Evolutionary conservation across 2,797 vertebrate species (phyloP), one percentile per base, ranked within the genome.

Genomic region (Brotula barbata): DNA sequence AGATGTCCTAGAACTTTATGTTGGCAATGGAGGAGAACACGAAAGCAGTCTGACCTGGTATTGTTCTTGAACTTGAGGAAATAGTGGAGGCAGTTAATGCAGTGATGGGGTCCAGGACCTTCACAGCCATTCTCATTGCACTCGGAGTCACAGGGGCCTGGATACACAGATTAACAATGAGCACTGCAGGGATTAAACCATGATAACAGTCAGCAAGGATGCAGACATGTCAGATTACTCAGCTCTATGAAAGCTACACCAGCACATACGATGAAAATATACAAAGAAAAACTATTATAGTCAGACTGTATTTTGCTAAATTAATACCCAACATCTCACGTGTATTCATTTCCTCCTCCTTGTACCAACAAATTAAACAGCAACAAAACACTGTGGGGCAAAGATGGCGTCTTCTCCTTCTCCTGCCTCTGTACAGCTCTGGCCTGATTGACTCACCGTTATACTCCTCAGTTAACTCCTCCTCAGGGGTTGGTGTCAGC

Each of bases 11-110:
- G n/a, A n/a, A n/a, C n/a, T n/a, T n/a, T n/a, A n/a, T n/a, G n/a
- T n/a, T 28, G 14, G 19, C 11, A 17, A 15, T 13, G 19, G 5
- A 23, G 12, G 47, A 49, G 47, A 34, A 19, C 28, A 34, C 16
- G 12, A 7, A 23, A 19, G 21, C n/a, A 46, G 19, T 49, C 82
- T 69, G 11, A 98, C 97, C 95, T 93, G 73, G 97, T 99, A 72
- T 98, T 98, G 85, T 98, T 99, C 86, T 97, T 98, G 84, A 97
- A 94, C 89, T 98, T 99, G 81, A 98, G 95, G 89, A 98, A 98
- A 84, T 93, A 96, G 77, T 98, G 96, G 23, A 99, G 90, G 76
- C 97, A 99, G 86, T 98, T 95, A 77, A 82, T 98, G 87, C 96
- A 99, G 73, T 98, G 94, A 69, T 98, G 94, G 12, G 97, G 97